Conservation (phyloP, 2,888 invertebrate species). For the Achlya flavicornis region DNA sequence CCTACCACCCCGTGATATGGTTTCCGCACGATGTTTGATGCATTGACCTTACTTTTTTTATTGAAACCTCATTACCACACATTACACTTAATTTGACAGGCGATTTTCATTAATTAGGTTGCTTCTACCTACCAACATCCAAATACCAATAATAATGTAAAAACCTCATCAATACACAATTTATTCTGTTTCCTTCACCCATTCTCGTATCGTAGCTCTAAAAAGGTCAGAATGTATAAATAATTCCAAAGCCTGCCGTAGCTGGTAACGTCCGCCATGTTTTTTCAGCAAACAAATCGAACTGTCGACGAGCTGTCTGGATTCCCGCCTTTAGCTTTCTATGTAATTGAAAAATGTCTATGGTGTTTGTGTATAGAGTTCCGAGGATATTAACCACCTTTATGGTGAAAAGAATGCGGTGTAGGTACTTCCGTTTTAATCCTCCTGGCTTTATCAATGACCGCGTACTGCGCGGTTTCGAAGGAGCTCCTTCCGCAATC, state of each 20-base stretch:
- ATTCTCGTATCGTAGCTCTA: slow-evolving; percentile 8
- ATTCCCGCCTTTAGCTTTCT: slow-evolving; percentile 11
- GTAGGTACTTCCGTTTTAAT: no score
- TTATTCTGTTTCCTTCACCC: background rate
- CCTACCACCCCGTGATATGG: no score
- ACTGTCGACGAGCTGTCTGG: slow-evolving; percentile 16
- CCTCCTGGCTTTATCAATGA: background rate
- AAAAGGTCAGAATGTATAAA: slow-evolving; percentile 9
- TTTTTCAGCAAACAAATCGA: slow-evolving; percentile 14
- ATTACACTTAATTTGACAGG: no score
- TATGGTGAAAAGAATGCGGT: background rate
- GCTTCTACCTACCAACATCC: no score
- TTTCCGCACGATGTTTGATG: no score
- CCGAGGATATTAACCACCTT: background rate
- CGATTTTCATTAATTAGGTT: no score
- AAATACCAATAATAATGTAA: no score
- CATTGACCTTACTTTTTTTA: no score
- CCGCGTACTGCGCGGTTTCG: no score
- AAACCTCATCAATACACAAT: background rate
- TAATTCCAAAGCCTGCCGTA: background rate
- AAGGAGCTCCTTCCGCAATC: no score
- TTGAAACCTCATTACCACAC: no score
- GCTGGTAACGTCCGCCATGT: slow-evolving; percentile 19
- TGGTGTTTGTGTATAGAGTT: background rate
- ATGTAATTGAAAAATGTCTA: background rate